Base-by-base conservation (phyloP, 1,140 invertebrate species). In the Drosophila ogumai region DNA sequence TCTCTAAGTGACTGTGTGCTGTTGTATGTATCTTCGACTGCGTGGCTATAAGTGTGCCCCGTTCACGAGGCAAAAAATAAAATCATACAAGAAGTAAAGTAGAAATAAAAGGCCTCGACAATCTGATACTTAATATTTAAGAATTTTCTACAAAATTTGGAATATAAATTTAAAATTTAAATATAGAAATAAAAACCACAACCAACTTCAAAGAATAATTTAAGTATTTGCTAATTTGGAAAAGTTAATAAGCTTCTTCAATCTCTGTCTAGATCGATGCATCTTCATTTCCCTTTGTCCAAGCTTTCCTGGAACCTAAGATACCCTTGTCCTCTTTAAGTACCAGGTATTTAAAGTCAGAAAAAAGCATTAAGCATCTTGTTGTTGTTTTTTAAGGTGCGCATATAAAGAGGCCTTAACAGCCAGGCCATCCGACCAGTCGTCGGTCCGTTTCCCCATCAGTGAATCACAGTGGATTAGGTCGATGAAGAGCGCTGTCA, bases 41-140 rank as follows among this genome's bases (percentile, higher is more conserved):
- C 77, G 85, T 84, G 80, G 80, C 80, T 67, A 87, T 87, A 88
- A 87, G 84, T 88, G 84, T 90, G 84, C 80, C 82, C 80, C 85
- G 76, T 67, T 80, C 81, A 71, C 28, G 58, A 52, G 38, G 76
- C 71, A 80, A 74, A 84, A 87, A 65, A 73, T 64, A 71, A 60
- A 40, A 43, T 47, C 36, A 67, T 28, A 47, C 43, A 59, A 73
- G 44, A 54, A 54, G 13, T 38, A 36, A 22, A 19, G 50, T 54
- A 36, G 4, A 6, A 32, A 13, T 3, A 31, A 52, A 19, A 6
- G 9, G 25, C 15, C 17, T 22, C 50, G 50, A 54, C 50, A 15
- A 10, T 3, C 3, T 1, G 38, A 54, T 54, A 54, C 28, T 15
- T n/a, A 1, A 17, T 17, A 17, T 1, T 9, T n/a, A 5, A 9